These are phyloP conservation scores for Alfaro cultratus DNA, from an alignment of 2,797 vertebrate genomes.

Conservation along the genomic window DNA sequence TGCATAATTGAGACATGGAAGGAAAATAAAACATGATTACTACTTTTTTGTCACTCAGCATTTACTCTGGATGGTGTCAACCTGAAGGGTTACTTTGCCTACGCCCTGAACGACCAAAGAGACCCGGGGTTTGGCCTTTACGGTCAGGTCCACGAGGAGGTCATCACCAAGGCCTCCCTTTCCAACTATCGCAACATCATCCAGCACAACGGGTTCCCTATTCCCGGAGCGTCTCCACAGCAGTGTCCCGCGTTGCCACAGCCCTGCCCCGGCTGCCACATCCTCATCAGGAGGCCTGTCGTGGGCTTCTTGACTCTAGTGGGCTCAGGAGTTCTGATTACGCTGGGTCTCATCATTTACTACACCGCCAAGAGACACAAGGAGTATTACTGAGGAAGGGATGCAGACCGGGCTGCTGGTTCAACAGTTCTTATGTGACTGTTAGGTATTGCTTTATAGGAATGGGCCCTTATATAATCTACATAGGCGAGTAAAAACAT, in stretches of 20 bases:
- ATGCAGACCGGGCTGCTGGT: neutral
- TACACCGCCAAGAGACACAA: conserved; percentile 85
- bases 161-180: conserved; percentile 88
- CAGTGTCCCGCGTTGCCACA: conserved; percentile 77
- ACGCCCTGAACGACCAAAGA: conserved; percentile 89
- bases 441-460: neutral
- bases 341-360: conserved; percentile 87
- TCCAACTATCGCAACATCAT: conserved; percentile 90
- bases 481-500: neutral
- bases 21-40: neutral
- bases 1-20: neutral
- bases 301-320: conserved; percentile 88
- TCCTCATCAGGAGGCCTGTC: conserved; percentile 82
- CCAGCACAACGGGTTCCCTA: conserved; percentile 87
- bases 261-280: conserved; percentile 77
- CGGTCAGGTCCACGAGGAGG: conserved; percentile 84
- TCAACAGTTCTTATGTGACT: neutral
- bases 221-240: conserved; percentile 56
- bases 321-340: conserved; percentile 84
- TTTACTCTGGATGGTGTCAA: conserved; percentile 89
- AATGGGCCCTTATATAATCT: neutral
- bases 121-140: conserved; percentile 92
- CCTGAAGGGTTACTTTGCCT: conserved; percentile 93
- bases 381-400: conserved; percentile 40
- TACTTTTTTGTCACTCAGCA: conserved; percentile 75